Evolutionary conservation across 2,797 vertebrate species (phyloP).

Genomic region (Parambassis ranga): DNA sequence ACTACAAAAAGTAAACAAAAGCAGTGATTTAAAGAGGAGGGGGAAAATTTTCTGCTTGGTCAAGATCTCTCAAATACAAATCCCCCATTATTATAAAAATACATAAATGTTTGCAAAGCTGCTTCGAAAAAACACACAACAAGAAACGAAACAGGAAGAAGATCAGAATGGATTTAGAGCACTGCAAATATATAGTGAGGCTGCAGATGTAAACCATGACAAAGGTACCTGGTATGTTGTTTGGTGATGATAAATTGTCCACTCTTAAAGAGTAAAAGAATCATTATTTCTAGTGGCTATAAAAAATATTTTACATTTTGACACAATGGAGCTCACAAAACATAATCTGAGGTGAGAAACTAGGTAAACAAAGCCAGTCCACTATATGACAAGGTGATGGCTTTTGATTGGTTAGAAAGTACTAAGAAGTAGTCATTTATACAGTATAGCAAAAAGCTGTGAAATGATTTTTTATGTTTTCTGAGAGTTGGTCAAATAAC

Average conservation of each 20-base stretch:
- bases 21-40: background rate
- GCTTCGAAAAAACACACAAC: no score
- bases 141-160: no score
- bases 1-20: background rate
- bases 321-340: background rate
- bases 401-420: no score
- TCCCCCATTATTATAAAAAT: background rate
- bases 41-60: background rate
- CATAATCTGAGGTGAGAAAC: background rate
- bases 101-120: background rate
- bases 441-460: no score
- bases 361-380: background rate
- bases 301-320: background rate
- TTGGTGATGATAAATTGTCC: no score
- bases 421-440: no score
- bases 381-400: background rate
- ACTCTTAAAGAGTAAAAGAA: no score
- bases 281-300: background rate
- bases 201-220: no score
- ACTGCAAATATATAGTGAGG: no score
- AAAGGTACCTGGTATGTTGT: no score
- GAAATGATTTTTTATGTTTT: no score
- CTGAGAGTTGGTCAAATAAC: no score
- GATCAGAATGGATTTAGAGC: background rate
- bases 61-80: background rate